Evolutionary conservation across 2,113 vertebrate genomes (phyloP).

Genomic region (Tamias sibiricus): DNA sequence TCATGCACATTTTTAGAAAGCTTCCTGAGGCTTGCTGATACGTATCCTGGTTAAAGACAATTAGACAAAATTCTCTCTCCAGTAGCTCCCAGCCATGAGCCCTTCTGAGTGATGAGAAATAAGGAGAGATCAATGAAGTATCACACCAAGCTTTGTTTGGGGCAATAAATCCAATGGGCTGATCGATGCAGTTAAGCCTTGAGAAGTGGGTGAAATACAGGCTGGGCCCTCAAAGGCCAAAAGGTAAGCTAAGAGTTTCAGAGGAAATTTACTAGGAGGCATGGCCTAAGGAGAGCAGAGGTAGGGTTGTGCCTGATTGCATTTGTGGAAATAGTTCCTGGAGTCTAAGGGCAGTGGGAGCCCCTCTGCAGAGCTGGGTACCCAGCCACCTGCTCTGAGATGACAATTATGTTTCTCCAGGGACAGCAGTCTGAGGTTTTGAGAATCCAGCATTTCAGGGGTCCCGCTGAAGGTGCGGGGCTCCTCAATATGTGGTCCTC

Average conservation of each 20-base stretch:
- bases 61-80: neutral
- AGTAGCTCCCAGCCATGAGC: neutral
- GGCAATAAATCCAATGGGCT: neutral
- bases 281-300: neutral
- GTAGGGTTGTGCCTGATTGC: neutral
- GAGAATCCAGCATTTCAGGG: neutral
- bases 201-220: neutral
- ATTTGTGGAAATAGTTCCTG: neutral
- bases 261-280: neutral
- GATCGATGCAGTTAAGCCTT: neutral
- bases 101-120: neutral
- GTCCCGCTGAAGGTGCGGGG: neutral
- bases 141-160: neutral
- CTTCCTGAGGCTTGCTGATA: neutral
- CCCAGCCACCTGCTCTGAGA: neutral
- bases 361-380: neutral
- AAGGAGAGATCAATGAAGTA: neutral
- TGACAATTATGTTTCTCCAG: neutral
- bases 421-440: neutral
- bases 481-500: neutral
- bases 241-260: neutral
- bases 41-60: neutral
- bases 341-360: neutral
- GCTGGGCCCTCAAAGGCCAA: neutral
- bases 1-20: neutral